phyloP scores from a whole-genome alignment of 1,140 invertebrate genomes.

The Anadara kagoshimensis region DNA sequence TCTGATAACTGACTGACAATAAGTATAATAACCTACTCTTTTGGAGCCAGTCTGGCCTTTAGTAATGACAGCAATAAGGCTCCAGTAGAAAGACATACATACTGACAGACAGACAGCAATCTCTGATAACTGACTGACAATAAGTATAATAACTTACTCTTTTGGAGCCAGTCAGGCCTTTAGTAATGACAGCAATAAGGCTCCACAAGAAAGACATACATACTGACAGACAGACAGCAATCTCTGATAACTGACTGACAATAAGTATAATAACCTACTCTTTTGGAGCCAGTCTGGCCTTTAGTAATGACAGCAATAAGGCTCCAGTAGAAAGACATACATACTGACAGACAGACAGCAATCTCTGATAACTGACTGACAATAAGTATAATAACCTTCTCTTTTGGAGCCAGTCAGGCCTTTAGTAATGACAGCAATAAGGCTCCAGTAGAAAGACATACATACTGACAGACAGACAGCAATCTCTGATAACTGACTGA shows the following conservation, averaged over 20 bases:
- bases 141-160: slow-evolving; percentile 80
- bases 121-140: no score
- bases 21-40: slow-evolving; percentile 81
- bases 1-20: no score
- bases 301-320: slow-evolving; percentile 85
- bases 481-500: no score
- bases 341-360: no score
- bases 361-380: no score
- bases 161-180: slow-evolving; percentile 89
- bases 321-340: slow-evolving; percentile 75
- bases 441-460: slow-evolving; percentile 75
- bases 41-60: slow-evolving; percentile 88
- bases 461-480: no score
- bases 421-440: slow-evolving; percentile 86
- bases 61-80: slow-evolving; percentile 85
- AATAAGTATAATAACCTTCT: slow-evolving; percentile 78
- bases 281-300: slow-evolving; percentile 89
- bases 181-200: slow-evolving; percentile 85
- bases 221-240: no score
- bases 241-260: no score
- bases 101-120: no score
- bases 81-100: slow-evolving; percentile 74
- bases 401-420: slow-evolving; percentile 89
- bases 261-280: slow-evolving; percentile 80
- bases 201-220: slow-evolving; percentile 70